Conservation (phyloP, 2,888 invertebrate species). For the Plemyria rubiginata region DNA sequence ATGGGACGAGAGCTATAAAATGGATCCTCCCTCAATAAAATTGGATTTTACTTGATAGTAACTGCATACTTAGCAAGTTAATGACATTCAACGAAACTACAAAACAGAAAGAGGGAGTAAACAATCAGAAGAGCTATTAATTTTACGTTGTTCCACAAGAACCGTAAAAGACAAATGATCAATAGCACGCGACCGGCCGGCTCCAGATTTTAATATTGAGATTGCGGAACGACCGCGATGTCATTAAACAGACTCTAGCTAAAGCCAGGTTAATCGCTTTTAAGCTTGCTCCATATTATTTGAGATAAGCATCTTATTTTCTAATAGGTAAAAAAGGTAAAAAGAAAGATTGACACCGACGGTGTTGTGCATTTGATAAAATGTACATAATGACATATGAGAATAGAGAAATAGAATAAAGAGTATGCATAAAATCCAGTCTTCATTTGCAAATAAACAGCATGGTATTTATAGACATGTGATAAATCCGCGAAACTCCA, state of each 20-base stretch:
- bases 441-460: not conserved
- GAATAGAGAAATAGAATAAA: not conserved
- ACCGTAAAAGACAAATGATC: constrained; percentile 70
- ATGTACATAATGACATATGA: not conserved
- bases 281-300: constrained; percentile 52
- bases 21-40: constrained; percentile 30
- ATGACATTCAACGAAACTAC: constrained; percentile 51
- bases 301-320: constrained; percentile 38
- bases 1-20: constrained; percentile 30
- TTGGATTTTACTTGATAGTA: constrained; percentile 38
- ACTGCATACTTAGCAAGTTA: constrained; percentile 36
- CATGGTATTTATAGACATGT: not conserved
- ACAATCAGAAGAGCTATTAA: constrained; percentile 59
- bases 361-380: not conserved
- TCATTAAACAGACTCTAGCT: constrained; percentile 57
- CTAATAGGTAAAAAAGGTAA: constrained; percentile 11
- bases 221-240: constrained; percentile 54
- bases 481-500: constrained; percentile 4
- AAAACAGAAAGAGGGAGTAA: constrained; percentile 46
- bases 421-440: not conserved
- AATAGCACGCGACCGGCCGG: constrained; percentile 53
- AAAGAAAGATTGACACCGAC: constrained; percentile 11
- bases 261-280: constrained; percentile 52
- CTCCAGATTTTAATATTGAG: constrained; percentile 62
- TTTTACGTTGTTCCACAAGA: constrained; percentile 65